Conservation (phyloP, 1,140 invertebrate species). For the Leptinotarsa texana region DNA sequence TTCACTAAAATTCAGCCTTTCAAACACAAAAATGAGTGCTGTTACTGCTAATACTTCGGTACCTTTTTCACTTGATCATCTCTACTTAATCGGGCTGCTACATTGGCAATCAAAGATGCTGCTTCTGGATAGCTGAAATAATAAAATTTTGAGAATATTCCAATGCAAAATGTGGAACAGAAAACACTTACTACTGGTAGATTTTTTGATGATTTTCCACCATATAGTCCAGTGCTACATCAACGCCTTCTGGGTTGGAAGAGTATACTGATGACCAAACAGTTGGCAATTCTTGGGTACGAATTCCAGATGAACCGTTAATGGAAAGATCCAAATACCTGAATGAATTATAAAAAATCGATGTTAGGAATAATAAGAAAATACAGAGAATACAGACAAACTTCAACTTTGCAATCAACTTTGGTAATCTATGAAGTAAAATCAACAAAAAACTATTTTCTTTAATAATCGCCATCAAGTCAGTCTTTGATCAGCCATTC, state of each 20-base stretch:
- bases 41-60: not conserved
- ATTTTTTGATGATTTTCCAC: slow-evolving; percentile 27
- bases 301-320: slow-evolving; percentile 52
- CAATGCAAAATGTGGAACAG: not conserved
- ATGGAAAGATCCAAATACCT: slow-evolving; percentile 51
- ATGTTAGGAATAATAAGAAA: not conserved
- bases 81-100: not conserved
- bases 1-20: not conserved
- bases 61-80: slow-evolving; percentile 15
- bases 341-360: slow-evolving; percentile 28
- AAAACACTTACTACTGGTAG: not conserved
- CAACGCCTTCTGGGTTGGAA: slow-evolving; percentile 54
- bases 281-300: slow-evolving; percentile 55
- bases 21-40: not conserved
- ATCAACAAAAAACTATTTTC: not conserved
- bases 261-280: slow-evolving; percentile 56
- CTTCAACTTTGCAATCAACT: not conserved
- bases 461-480: not conserved
- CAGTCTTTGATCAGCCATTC: too few relatives aligned
- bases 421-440: not conserved
- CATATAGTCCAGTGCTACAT: slow-evolving; percentile 58
- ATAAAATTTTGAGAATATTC: not conserved
- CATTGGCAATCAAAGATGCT: not conserved
- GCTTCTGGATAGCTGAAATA: not conserved
- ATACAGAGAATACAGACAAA: not conserved